Percentiles rank a stretch among this genome's conserved stretches.
Evolutionary conservation across 1,140 invertebrate species (phyloP).

Genomic region (Pemphigus obesinymphae): DNA sequence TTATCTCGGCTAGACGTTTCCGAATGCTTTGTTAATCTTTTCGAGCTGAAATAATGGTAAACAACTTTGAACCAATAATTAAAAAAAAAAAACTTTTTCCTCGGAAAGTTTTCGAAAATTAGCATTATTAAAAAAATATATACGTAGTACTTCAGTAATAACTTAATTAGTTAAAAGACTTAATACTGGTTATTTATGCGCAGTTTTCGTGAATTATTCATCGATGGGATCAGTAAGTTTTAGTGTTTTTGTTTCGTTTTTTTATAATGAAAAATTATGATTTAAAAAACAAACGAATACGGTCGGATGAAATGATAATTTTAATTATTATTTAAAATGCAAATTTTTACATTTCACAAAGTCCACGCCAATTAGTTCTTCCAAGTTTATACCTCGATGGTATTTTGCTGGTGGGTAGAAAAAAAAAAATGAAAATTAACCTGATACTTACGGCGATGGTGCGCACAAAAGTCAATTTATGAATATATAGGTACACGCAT

Average conservation of each 20-base stretch:
- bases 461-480: neutral
- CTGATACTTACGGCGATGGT: neutral
- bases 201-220: constrained; percentile 26
- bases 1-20: neutral
- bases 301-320: neutral
- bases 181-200: constrained; percentile 2
- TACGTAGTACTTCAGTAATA: constrained; percentile 10
- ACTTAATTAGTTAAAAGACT: constrained; percentile 19
- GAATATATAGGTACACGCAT: neutral
- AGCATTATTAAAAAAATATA: neutral
- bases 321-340: constrained; percentile 14
- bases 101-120: neutral
- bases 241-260: neutral
- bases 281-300: neutral
- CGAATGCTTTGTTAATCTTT: neutral
- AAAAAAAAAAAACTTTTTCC: neutral
- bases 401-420: neutral
- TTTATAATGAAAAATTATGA: constrained; percentile 1
- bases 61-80: neutral
- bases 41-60: neutral
- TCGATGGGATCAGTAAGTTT: constrained; percentile 12
- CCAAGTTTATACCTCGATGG: neutral
- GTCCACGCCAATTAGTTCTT: constrained; percentile 12
- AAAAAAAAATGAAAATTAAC: neutral
- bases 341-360: neutral